Conservation (phyloP, 2,888 invertebrate species). For the Cryptus armator region DNA sequence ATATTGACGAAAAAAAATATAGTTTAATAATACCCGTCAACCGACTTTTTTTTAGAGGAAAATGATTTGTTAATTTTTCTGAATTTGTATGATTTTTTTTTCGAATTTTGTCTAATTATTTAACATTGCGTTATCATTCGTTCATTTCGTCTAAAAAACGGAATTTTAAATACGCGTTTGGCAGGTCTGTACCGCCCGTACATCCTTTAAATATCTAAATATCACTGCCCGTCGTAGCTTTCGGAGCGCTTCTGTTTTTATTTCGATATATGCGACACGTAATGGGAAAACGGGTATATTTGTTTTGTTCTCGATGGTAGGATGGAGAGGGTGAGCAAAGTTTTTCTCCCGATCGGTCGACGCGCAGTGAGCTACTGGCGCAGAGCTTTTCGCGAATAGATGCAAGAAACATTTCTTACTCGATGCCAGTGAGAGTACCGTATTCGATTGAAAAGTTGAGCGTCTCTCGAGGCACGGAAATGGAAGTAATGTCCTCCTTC, state of each 20-base stretch:
- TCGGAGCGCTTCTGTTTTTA: slow-evolving; percentile 3
- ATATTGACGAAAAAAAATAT: too few relatives aligned
- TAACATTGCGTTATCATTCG: too few relatives aligned
- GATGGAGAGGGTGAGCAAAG: neutral
- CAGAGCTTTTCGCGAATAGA: slow-evolving; percentile 11
- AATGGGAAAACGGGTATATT: slow-evolving; percentile 9
- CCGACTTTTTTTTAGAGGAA: too few relatives aligned
- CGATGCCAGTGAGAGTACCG: slow-evolving; percentile 49
- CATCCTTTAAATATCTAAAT: neutral
- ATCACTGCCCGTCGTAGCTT: neutral
- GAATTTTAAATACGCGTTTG: too few relatives aligned
- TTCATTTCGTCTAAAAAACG: too few relatives aligned
- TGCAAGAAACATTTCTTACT: slow-evolving; percentile 53
- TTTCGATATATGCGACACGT: neutral
- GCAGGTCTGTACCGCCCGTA: too few relatives aligned
- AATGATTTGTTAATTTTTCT: too few relatives aligned
- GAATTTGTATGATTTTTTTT: too few relatives aligned
- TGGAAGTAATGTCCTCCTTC: slow-evolving; percentile 46
- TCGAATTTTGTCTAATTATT: too few relatives aligned
- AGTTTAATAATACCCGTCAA: too few relatives aligned
- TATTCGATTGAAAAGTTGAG: slow-evolving; percentile 76
- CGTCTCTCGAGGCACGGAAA: slow-evolving; percentile 50
- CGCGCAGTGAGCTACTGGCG: neutral
- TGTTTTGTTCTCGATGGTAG: neutral
- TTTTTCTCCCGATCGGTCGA: slow-evolving; percentile 41